Conservation (phyloP, 2,797 vertebrate species). For the Sternotherus odoratus region DNA sequence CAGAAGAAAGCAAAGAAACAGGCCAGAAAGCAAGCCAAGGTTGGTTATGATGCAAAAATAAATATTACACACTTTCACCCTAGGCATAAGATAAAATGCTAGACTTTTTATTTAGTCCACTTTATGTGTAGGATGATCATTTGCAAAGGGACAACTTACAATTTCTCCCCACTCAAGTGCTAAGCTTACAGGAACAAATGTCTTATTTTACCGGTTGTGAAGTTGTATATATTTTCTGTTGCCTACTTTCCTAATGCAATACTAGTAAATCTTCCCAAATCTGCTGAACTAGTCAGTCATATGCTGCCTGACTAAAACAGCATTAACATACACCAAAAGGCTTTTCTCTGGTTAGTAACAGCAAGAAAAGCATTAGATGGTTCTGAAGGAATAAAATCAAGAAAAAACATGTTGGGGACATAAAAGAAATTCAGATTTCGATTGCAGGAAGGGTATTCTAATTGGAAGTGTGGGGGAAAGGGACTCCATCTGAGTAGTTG, state of each 20-base stretch:
- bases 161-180: neutral
- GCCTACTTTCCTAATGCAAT: neutral
- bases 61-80: neutral
- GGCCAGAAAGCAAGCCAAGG: conserved; percentile 96
- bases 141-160: neutral
- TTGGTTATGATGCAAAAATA: conserved; percentile 67
- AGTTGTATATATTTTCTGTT: neutral
- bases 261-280: neutral
- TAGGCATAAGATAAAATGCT: neutral
- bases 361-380: neutral
- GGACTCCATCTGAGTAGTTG: neutral
- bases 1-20: conserved; percentile 97
- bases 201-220: neutral
- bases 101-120: neutral
- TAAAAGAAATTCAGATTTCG: neutral
- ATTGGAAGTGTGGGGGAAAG: neutral
- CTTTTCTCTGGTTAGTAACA: neutral
- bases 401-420: neutral
- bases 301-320: neutral
- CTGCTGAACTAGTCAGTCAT: neutral
- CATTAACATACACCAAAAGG: neutral
- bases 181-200: neutral
- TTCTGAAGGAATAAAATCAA: neutral
- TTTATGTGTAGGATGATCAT: neutral
- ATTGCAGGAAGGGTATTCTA: neutral